Evolutionary conservation across 2,113 vertebrate genomes (phyloP), one percentile per base, ranked within the genome.

Genomic region (Ovibos moschatus): DNA sequence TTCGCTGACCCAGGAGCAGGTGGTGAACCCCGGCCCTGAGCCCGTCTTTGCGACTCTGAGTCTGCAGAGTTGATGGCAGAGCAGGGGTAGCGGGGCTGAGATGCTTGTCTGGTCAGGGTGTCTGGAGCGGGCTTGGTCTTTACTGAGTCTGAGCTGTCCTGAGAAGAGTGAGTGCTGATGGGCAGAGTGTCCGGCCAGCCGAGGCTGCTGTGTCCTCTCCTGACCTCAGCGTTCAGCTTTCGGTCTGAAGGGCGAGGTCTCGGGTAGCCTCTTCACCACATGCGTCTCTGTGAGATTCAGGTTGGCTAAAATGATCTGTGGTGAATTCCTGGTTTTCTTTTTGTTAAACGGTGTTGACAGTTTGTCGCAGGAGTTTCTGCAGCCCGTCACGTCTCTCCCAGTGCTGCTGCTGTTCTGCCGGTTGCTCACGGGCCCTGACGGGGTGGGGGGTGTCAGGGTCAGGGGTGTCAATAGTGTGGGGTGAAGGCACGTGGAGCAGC

Each of bases 381-480:
- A 58, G 10, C 15, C n/a, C 5, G 2, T 25, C 45, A 17, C 4
- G 1, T 28, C 43, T 14, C 30, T 89, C 2, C 0, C 28, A 45
- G n/a, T 85, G 33, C 91, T 64, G 33, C 55, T 95, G 58, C 57
- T 15, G 27, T 89, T 94, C 64, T 92, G 1, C 0, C 1, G 21
- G 33, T 51, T 81, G 55, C 13, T 81, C 71, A 90, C 57, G 71
- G 87, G 81, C 53, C 19, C n/a, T 58, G 3, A 53, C 0, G 10
- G 67, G n/a, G 78, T 81, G 1, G 9, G 45, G 16, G 2, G 0
- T 50, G 16, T 79, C 28, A 19, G 45, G 15, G 45, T 79, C 64
- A 71, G 28, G 28, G 14, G 0, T 50, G 45, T 81, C 78, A 40
- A 0, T 0, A 21, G n/a, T 40, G 19, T 40, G 47, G 28, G 5